A percentile compares a stretch with the other conserved stretches of the same genome.
Conservation (phyloP, 2,113 vertebrate species). For the Saccopteryx leptura region DNA sequence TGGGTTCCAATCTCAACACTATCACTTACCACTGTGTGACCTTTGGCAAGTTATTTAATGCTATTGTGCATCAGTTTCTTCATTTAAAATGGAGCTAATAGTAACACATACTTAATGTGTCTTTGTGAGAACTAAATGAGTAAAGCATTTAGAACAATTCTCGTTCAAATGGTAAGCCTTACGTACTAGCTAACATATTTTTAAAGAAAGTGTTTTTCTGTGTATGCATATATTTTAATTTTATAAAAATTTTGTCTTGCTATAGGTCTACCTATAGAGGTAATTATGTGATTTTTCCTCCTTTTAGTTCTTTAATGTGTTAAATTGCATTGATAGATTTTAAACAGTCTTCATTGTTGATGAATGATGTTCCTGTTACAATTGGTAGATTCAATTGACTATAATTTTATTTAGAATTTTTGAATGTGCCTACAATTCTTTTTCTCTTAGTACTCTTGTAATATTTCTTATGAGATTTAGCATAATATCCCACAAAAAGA, state of each 20-base stretch:
- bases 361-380: neutral
- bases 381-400: neutral
- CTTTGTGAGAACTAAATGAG: neutral
- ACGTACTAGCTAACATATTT: neutral
- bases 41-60: neutral
- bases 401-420: slow-evolving; percentile 28
- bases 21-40: neutral
- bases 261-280: neutral
- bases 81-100: neutral
- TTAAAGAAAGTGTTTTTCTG: neutral
- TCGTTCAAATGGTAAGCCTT: neutral
- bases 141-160: neutral
- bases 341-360: slow-evolving; percentile 9
- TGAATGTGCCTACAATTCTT: neutral
- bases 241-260: neutral
- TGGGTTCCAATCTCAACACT: neutral
- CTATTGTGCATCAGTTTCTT: neutral
- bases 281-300: neutral
- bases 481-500: neutral
- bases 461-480: neutral
- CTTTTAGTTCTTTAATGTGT: neutral
- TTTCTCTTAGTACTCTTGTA: neutral
- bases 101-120: neutral
- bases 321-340: neutral
- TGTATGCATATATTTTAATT: neutral